A percentile compares a stretch with the other conserved stretches of the same genome.
These are phyloP conservation scores for Penaeus vannamei DNA, from an alignment of 1,140 invertebrate genomes.

Conservation along the genomic window DNA sequence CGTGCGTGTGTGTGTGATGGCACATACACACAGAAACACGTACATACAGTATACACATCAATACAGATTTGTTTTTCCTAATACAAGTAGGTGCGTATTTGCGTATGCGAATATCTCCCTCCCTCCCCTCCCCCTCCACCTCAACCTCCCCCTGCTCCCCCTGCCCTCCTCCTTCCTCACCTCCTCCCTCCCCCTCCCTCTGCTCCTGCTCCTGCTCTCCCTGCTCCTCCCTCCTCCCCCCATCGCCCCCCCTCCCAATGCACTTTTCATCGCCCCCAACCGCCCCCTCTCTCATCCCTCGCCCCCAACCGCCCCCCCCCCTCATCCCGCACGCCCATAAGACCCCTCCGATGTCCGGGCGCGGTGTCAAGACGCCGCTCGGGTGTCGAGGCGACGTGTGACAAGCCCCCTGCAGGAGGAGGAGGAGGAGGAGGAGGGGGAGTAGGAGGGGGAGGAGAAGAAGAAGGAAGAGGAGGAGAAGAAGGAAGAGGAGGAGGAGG, in stretches of 20 bases:
- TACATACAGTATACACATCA: conserved; percentile 30
- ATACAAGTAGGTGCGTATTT: conserved; percentile 1
- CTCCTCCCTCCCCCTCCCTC: no score
- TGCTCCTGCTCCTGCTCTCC: no score
- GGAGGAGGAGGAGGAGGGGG: conserved; percentile 10
- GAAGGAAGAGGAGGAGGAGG: background rate
- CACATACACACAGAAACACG: no score
- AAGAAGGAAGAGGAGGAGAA: no score
- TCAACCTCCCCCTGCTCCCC: background rate
- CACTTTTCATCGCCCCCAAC: background rate
- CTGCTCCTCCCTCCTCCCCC: background rate
- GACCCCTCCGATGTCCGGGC: background rate
- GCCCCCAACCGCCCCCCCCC: background rate
- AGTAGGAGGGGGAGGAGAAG: background rate
- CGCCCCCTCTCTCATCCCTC: background rate
- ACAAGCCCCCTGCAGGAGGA: conserved; percentile 11
- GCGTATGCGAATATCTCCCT: background rate
- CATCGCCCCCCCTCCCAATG: background rate
- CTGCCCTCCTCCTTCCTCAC: background rate
- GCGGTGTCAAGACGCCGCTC: background rate
- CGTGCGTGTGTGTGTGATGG: no score
- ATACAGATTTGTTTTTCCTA: background rate
- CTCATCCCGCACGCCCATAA: background rate
- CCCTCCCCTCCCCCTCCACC: no score
- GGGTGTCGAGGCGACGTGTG: background rate